Base-by-base conservation (phyloP, 2,113 vertebrate genomes). In the Trogon surrucura region DNA sequence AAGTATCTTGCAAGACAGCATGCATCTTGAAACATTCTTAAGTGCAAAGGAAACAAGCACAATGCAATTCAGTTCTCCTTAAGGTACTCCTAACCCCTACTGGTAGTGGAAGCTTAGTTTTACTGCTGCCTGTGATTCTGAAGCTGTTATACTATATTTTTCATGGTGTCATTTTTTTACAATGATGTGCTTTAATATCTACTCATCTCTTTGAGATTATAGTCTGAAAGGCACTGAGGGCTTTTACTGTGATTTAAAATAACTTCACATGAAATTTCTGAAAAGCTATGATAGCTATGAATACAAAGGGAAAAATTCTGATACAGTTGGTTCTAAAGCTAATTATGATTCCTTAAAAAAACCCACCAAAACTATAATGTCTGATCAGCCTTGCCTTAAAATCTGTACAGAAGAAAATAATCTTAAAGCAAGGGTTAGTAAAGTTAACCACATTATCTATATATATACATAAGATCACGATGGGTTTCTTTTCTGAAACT, bases 361-460 rank as follows among this genome's bases (percentile, higher is more conserved):
- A 0, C 11, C 0, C 11, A 65, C 0, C 32, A n/a, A 56, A 67
- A 10, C 6, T 51, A 10, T 44, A 56, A 56, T 4, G 8, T 62
- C 13, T n/a, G 44, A n/a, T 36, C 36, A 84, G 51, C 6, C 7
- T 56, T 70, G 2, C 10, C 25, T 75, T 71, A 71, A 91, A 94
- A 74, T 54, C 30, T 38, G 1, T 26, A 17, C 44, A 18, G 32
- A 89, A 89, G 22, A 73, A 73, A 81, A 66, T 16, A 36, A 7
- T 36, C 11, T 56, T 62, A 81, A 79, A 85, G 22, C 7, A 58
- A 87, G 10, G 20, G 3, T 48, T 32, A 60, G 12, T 79, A 65
- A 38, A 32, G 11, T 25, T 87, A 75, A 67, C 20, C 1, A 9
- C 5, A 15, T 61, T 85, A 34, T 41, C 6, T 45, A 19, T 14